A percentile compares a stretch with the other conserved stretches of the same genome.
These are phyloP conservation scores for Antechinus stuartii DNA, from an alignment of 2,113 vertebrate genomes.

Conservation along the genomic window DNA sequence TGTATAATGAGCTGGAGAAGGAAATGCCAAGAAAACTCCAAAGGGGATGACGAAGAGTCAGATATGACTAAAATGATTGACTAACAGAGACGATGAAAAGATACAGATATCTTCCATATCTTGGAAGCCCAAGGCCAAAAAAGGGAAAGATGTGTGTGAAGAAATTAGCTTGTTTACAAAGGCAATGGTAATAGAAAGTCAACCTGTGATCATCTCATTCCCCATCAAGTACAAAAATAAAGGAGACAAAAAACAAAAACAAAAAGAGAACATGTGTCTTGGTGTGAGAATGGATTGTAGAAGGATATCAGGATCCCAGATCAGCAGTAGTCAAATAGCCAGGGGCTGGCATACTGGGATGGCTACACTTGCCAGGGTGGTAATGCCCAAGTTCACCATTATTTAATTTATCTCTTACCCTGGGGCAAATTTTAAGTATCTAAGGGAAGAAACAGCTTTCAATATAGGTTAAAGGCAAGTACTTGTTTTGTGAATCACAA, in stretches of 20 bases:
- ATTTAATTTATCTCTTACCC: no score
- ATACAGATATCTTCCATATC: background rate
- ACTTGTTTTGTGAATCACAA: background rate
- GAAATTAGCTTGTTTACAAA: background rate
- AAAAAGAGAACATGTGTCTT: background rate
- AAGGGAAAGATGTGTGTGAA: background rate
- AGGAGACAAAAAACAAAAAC: background rate
- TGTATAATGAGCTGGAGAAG: no score
- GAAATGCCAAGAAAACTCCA: no score
- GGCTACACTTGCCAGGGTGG: background rate
- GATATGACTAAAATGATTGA: no score
- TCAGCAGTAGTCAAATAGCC: background rate
- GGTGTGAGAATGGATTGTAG: no score
- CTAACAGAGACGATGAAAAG: background rate
- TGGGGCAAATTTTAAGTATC: background rate
- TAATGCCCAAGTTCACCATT: background rate
- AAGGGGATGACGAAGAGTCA: no score
- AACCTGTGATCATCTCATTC: background rate
- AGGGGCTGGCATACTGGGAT: background rate
- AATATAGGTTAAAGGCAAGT: background rate
- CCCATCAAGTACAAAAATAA: background rate
- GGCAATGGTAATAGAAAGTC: background rate
- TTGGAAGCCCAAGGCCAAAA: background rate
- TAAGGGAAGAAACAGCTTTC: background rate
- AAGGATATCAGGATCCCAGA: background rate